These are phyloP conservation scores for Borostomias antarcticus DNA, from an alignment of 2,797 vertebrate genomes.

Conservation along the genomic window DNA sequence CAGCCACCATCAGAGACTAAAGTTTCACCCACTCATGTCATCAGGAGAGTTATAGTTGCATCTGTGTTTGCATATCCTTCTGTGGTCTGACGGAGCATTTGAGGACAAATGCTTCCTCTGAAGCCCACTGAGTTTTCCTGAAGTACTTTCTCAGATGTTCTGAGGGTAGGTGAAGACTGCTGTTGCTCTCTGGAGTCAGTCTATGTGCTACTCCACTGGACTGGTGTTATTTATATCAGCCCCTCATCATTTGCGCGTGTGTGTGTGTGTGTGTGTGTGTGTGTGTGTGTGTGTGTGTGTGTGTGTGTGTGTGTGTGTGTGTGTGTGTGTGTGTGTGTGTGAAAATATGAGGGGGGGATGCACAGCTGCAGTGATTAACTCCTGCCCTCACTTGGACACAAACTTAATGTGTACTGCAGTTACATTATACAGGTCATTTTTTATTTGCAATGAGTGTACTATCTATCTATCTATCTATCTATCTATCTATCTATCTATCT, in stretches of 20 bases:
- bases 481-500: too few species aligned
- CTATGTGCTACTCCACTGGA: not conserved
- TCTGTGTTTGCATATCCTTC: not conserved
- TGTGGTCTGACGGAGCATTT: not conserved
- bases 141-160: constrained; percentile 36
- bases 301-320: not conserved
- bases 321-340: constrained; percentile 18
- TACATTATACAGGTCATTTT: too few species aligned
- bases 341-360: too few species aligned
- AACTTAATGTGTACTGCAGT: too few species aligned
- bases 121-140: not conserved
- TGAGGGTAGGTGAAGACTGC: constrained; percentile 10
- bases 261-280: not conserved
- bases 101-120: not conserved
- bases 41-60: not conserved
- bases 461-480: too few species aligned
- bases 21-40: too few species aligned
- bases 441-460: too few species aligned
- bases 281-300: not conserved
- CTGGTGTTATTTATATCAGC: constrained; percentile 25
- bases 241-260: constrained; percentile 16
- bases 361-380: constrained; percentile 37
- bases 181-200: not conserved
- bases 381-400: too few species aligned
- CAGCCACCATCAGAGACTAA: too few species aligned